Conservation (phyloP, 2,797 vertebrate genomes). For the Percopsis omiscomaycus region DNA sequence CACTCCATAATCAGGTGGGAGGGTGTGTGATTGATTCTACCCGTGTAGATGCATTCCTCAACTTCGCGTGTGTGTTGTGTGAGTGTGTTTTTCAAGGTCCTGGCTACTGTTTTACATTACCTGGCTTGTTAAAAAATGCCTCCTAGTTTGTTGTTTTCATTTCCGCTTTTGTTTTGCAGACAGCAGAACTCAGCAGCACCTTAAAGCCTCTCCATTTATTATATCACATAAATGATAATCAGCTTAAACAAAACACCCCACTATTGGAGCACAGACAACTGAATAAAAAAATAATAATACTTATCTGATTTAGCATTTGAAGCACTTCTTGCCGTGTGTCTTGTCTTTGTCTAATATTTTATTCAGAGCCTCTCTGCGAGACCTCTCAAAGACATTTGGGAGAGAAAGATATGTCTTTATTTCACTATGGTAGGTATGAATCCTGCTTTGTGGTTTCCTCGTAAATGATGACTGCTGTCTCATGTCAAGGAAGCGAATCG, state of each 20-base stretch:
- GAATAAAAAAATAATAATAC: slow-evolving; percentile 22
- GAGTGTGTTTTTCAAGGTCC: slow-evolving; percentile 27
- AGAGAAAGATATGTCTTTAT: slow-evolving; percentile 51
- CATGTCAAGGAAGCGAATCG: slow-evolving; percentile 17
- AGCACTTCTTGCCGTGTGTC: slow-evolving; percentile 31
- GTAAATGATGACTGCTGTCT: slow-evolving; percentile 45
- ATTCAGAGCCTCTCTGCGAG: slow-evolving; percentile 45
- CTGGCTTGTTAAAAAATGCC: slow-evolving; percentile 55
- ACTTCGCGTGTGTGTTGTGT: slow-evolving; percentile 2
- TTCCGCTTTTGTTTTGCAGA: slow-evolving; percentile 15
- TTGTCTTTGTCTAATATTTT: slow-evolving; percentile 49
- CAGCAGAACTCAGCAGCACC: slow-evolving; percentile 36
- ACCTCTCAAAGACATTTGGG: slow-evolving; percentile 48
- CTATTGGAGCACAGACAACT: slow-evolving; percentile 17
- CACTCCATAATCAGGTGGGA: slow-evolving; percentile 75
- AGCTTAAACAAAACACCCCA: slow-evolving; percentile 3
- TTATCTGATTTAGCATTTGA: slow-evolving; percentile 51
- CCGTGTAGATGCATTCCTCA: slow-evolving; percentile 37
- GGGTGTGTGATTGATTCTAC: slow-evolving; percentile 56
- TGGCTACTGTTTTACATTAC: slow-evolving; percentile 71
- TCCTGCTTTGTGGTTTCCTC: slow-evolving; percentile 36
- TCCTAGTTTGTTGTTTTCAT: slow-evolving; percentile 46
- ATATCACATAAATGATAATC: slow-evolving; percentile 44
- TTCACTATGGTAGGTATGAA: slow-evolving; percentile 46
- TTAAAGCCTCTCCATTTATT: slow-evolving; percentile 47